phyloP scores from a whole-genome alignment of 2,888 invertebrate genomes.

The Lycia hirtaria region DNA sequence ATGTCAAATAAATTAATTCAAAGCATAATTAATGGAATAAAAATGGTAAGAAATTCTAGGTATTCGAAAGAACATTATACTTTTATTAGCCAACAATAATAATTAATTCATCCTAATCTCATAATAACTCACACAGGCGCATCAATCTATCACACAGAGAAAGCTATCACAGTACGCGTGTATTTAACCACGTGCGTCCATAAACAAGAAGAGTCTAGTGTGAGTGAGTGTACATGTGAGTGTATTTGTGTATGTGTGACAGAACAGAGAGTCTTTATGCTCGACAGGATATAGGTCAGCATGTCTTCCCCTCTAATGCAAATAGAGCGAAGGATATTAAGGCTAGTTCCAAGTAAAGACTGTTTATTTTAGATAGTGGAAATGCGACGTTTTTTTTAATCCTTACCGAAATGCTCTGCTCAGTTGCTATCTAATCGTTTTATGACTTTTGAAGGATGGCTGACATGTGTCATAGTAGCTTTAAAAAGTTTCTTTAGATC shows the following conservation, averaged over 20 bases:
- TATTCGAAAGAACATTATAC: too few relatives aligned
- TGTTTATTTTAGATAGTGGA: slow-evolving; percentile 36
- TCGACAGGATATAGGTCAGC: slow-evolving; percentile 73
- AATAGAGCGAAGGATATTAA: slow-evolving; percentile 58
- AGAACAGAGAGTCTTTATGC: slow-evolving; percentile 71
- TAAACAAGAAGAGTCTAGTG: not conserved
- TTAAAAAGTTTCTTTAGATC: too few relatives aligned
- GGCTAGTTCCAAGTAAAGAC: slow-evolving; percentile 22
- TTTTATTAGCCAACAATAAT: too few relatives aligned
- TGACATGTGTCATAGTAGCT: too few relatives aligned
- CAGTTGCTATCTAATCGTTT: not conserved
- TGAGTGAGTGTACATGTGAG: not conserved
- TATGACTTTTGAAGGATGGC: too few relatives aligned
- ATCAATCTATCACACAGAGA: slow-evolving; percentile 10
- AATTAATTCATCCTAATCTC: not conserved
- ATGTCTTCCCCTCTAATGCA: slow-evolving; percentile 66
- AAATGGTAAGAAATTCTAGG: too few relatives aligned
- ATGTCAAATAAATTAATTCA: too few relatives aligned
- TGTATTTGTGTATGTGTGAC: slow-evolving; percentile 10
- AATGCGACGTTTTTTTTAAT: not conserved
- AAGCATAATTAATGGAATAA: too few relatives aligned
- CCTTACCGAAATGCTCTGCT: not conserved
- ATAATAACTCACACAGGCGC: slow-evolving; percentile 5
- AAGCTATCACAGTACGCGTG: slow-evolving; percentile 7
- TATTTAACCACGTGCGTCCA: slow-evolving; percentile 5